Evolutionary conservation across 2,113 vertebrate genomes (phyloP).

Genomic region (Bubo scandiacus): DNA sequence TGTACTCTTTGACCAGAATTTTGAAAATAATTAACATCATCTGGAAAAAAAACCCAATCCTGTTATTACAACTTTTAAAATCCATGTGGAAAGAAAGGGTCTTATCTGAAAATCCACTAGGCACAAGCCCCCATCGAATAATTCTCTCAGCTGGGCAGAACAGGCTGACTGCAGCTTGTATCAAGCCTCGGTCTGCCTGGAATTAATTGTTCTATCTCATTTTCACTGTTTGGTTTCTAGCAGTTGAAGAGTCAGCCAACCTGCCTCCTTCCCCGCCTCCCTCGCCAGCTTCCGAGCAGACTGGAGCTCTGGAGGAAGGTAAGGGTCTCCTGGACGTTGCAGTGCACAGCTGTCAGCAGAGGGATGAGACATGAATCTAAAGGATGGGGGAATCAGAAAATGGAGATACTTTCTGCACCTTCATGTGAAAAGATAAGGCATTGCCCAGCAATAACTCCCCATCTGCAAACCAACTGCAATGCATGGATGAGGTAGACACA

Average conservation of each 20-base stretch:
- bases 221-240: constrained; percentile 70
- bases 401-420: not conserved
- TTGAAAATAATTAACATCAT: not conserved
- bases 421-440: not conserved
- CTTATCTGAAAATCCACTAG: not conserved
- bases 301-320: constrained; percentile 91
- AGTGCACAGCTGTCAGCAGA: not conserved
- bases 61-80: not conserved
- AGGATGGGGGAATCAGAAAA: not conserved
- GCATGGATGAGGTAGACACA: not conserved
- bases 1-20: not conserved
- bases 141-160: not conserved
- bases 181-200: not conserved
- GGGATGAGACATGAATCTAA: not conserved
- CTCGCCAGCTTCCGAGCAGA: constrained; percentile 93
- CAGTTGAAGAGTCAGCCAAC: constrained; percentile 95
- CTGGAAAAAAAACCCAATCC: not conserved
- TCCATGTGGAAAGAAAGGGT: not conserved
- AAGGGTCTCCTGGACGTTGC: constrained; percentile 53
- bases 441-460: not conserved
- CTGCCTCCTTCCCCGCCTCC: constrained; percentile 97
- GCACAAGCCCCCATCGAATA: not conserved
- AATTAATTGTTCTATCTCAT: constrained; percentile 60
- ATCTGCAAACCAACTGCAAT: not conserved
- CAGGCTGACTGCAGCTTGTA: not conserved